Conservation (phyloP, 1,140 invertebrate species). For the Drosophila sp. region DNA sequence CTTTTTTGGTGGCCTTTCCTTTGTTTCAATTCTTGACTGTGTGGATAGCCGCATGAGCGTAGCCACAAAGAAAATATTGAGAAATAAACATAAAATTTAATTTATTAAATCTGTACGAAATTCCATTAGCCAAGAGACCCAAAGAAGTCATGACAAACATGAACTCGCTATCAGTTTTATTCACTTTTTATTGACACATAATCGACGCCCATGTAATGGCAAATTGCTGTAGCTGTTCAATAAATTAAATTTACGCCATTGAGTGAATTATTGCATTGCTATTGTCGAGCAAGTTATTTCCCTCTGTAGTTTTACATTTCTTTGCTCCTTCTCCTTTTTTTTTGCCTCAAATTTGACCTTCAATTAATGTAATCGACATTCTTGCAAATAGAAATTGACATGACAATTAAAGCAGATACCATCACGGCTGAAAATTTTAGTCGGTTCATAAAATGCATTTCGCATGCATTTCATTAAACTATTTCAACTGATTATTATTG, state of each 20-base stretch:
- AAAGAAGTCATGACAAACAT: background rate
- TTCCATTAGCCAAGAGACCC: background rate
- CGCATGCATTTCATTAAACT: background rate
- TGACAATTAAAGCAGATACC: background rate
- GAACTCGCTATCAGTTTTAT: background rate
- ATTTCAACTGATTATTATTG: too few relatives aligned
- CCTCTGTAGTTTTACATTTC: slow-evolving; percentile 9
- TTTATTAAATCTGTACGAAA: background rate
- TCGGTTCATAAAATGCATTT: background rate
- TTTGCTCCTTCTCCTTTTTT: background rate
- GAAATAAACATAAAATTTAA: slow-evolving; percentile 1
- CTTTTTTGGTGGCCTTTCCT: slow-evolving; percentile 18
- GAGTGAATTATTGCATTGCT: slow-evolving; percentile 41
- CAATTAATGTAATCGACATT: slow-evolving; percentile 25
- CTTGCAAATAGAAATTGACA: background rate
- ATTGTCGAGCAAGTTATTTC: slow-evolving; percentile 7
- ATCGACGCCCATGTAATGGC: slow-evolving; percentile 21
- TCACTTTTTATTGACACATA: background rate
- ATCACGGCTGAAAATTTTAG: background rate
- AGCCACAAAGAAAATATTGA: background rate
- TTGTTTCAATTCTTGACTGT: background rate
- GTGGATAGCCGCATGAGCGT: background rate
- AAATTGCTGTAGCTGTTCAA: slow-evolving; percentile 45
- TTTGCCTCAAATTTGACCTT: background rate
- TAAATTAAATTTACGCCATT: slow-evolving; percentile 54